Evolutionary conservation across 2,888 invertebrate species (phyloP), one percentile per base, ranked within the genome.

Genomic region (Agriopis marginaria): DNA sequence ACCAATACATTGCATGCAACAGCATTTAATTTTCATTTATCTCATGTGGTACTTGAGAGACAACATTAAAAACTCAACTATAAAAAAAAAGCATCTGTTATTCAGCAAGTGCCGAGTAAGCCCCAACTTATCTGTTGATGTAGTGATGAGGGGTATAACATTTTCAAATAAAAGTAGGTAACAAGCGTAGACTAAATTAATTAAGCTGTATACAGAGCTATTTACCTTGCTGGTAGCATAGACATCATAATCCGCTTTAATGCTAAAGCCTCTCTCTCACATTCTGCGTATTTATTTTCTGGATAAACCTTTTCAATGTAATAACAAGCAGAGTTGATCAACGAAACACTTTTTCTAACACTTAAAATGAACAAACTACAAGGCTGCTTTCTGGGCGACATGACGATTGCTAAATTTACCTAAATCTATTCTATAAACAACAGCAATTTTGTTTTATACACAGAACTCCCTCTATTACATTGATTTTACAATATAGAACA

Each of bases 341-440:
- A 79, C 82, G 77, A 77, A 80, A 94, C 87, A 76, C 90, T 87
- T 84, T 81, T 89, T 85, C 87, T 91, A 74, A 93, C 82, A 81
- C 91, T 89, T 72, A 91, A 78, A 81, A 87, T 88, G 75, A 89
- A 91, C 72, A 94, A 86, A 80, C 86, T 90, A 85, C 74, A 82
- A 39, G 94, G 94, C 77, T 93, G 90, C 82, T 90, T 94, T 77
- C 83, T 88, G 76, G 94, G 94, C 76, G 94, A 89, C 94, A 94
- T 94, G 73, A 72, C 79, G 64, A 68, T 55, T 56, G 5, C 7
- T 7, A 23, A 53, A 45, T n/a, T 5, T 32, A 32, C 32, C 4
- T 32, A 32, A 3, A 3, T 32, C 32, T 32, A 32, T 42, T 17
- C 49, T 50, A n/a, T 53, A 51, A 44, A n/a, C 11, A 59, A 32